Evolutionary conservation across 2,888 invertebrate species (phyloP).

Genomic region (Hyppa rectilinea): DNA sequence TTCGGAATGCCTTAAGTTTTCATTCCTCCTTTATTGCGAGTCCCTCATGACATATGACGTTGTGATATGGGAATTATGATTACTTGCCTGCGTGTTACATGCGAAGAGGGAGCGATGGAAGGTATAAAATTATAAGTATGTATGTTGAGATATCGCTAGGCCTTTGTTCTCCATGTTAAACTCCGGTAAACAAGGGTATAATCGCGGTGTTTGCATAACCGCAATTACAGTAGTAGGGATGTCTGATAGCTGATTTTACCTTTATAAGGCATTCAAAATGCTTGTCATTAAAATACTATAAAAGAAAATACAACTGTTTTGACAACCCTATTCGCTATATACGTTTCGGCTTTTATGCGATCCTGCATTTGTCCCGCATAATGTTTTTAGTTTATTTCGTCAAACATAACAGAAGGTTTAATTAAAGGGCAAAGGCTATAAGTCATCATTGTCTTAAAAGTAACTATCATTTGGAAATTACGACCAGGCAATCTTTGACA

Average conservation of each 20-base stretch:
- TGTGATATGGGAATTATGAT: constrained; percentile 54
- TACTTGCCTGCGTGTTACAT: constrained; percentile 39
- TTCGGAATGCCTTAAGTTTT: constrained; percentile 45
- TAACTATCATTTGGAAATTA: constrained; percentile 8
- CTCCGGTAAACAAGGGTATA: constrained; percentile 29
- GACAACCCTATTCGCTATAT: background rate
- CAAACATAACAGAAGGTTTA: constrained; percentile 5
- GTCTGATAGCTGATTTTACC: background rate
- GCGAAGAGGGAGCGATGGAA: constrained; percentile 20
- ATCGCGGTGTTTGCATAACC: constrained; percentile 19
- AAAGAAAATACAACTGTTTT: background rate
- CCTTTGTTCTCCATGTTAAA: constrained; percentile 40
- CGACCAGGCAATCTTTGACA: constrained; percentile 15
- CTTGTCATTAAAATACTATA: constrained; percentile 17
- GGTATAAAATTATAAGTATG: constrained; percentile 19
- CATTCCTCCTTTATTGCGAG: constrained; percentile 42
- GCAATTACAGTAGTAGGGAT: constrained; percentile 8
- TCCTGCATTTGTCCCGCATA: constrained; percentile 10
- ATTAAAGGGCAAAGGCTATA: background rate
- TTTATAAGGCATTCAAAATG: background rate
- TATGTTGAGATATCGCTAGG: constrained; percentile 7
- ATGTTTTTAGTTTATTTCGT: background rate
- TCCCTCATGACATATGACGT: constrained; percentile 43
- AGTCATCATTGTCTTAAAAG: constrained; percentile 15
- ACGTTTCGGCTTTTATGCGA: constrained; percentile 29